Evolutionary conservation across 2,797 vertebrate species (phyloP).

Genomic region (Numenius phaeopus): DNA sequence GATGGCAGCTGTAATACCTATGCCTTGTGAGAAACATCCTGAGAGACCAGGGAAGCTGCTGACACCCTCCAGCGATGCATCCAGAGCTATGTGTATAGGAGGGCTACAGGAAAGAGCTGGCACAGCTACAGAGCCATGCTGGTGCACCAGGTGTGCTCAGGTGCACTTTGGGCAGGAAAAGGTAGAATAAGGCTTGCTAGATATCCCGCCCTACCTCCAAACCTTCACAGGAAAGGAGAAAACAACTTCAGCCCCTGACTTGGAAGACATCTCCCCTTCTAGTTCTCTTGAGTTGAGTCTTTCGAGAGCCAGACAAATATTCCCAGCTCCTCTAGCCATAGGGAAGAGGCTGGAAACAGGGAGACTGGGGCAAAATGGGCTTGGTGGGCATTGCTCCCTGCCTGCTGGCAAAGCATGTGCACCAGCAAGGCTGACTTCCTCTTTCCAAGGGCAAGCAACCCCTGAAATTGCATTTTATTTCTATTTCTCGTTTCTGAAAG

Average conservation of each 20-base stretch:
- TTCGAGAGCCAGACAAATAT: neutral
- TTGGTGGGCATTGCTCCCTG: neutral
- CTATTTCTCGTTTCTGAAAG: neutral
- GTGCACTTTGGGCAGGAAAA: neutral
- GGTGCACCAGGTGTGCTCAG: accelerated
- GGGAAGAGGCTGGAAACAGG: neutral
- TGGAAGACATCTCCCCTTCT: neutral
- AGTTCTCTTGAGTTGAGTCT: neutral
- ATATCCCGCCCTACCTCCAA: neutral
- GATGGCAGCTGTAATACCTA: neutral
- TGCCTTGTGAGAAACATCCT: neutral
- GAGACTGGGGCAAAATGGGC: neutral
- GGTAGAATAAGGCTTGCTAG: neutral
- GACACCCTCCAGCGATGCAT: neutral
- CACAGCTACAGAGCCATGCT: neutral
- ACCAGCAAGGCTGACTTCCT: neutral
- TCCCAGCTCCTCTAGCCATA: neutral
- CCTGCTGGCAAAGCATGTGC: neutral
- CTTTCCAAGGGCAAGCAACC: neutral
- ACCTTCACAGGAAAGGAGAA: neutral
- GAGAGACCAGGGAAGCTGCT: neutral
- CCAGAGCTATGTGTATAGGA: neutral
- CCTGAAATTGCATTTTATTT: neutral
- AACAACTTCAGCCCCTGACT: neutral
- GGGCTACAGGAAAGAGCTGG: neutral